Evolutionary conservation across 2,797 vertebrate species (phyloP).

Genomic region (Scolopax bukidnonensis): DNA sequence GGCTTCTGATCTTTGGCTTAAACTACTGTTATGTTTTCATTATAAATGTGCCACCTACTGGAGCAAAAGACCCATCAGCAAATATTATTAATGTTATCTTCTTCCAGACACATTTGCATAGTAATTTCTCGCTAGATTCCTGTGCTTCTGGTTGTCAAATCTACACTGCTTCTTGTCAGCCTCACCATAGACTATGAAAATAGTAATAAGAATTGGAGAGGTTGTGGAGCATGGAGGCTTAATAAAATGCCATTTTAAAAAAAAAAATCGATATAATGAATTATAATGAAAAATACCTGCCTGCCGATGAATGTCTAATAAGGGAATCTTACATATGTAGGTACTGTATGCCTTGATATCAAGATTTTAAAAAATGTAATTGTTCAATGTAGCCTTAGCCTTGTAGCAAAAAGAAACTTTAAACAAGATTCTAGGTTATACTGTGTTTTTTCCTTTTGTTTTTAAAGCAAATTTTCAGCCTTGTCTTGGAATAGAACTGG

Average conservation of each 20-base stretch:
- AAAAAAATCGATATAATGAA: background rate
- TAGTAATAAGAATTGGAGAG: slow-evolving; percentile 42
- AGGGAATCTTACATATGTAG: background rate
- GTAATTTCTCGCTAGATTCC: slow-evolving; percentile 66
- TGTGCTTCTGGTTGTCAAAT: slow-evolving; percentile 51
- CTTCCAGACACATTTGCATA: slow-evolving; percentile 53
- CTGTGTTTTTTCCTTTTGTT: background rate
- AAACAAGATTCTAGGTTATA: background rate
- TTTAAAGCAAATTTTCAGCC: background rate
- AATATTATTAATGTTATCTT: slow-evolving; percentile 64
- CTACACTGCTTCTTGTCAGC: slow-evolving; percentile 52
- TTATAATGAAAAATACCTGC: slow-evolving; percentile 26
- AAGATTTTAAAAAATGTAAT: background rate
- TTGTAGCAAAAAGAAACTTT: background rate
- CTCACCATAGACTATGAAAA: slow-evolving; percentile 59
- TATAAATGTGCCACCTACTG: slow-evolving; percentile 25
- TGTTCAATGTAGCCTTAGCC: background rate
- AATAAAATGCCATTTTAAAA: slow-evolving; percentile 37
- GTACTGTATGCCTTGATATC: background rate
- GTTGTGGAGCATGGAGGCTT: background rate
- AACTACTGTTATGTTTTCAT: slow-evolving; percentile 13
- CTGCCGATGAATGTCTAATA: background rate
- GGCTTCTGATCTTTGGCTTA: slow-evolving; percentile 13
- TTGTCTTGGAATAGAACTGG: background rate
- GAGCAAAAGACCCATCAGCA: slow-evolving; percentile 45